These are phyloP conservation scores for Sebastes kiyomatsui DNA, from an alignment of 2,797 vertebrate species.

Conservation along the genomic window DNA sequence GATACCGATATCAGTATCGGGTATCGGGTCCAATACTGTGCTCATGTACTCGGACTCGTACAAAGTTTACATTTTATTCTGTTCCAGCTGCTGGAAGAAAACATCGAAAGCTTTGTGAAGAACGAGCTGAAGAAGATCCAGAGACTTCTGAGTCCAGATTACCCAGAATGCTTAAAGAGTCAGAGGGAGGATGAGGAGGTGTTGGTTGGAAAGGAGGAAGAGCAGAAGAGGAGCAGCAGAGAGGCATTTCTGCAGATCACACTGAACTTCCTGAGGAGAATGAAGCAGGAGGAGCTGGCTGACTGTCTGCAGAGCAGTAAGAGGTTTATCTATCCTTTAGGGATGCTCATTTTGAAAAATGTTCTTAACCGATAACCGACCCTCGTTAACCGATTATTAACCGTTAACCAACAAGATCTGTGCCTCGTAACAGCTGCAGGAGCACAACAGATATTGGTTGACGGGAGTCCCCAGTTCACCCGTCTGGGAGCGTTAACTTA, in stretches of 20 bases:
- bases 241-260: not conserved
- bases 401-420: too few species aligned
- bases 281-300: not conserved
- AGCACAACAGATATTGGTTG: too few species aligned
- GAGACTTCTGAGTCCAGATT: not conserved
- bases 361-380: too few species aligned
- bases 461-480: too few species aligned
- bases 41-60: too few species aligned
- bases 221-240: not conserved
- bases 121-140: not conserved
- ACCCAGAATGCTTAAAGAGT: not conserved
- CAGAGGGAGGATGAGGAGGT: not conserved
- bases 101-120: not conserved
- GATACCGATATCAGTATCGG: too few species aligned
- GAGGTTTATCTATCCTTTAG: not conserved
- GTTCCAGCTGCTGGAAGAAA: not conserved
- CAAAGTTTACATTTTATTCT: not conserved
- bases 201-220: not conserved
- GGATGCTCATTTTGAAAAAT: too few species aligned
- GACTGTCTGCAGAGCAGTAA: not conserved
- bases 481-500: too few species aligned
- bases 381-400: too few species aligned
- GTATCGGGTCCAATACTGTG: too few species aligned
- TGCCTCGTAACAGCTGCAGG: too few species aligned
- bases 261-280: not conserved